These are phyloP conservation scores for Linurgus olivaceus DNA, from an alignment of 2,797 vertebrate genomes.

Conservation along the genomic window DNA sequence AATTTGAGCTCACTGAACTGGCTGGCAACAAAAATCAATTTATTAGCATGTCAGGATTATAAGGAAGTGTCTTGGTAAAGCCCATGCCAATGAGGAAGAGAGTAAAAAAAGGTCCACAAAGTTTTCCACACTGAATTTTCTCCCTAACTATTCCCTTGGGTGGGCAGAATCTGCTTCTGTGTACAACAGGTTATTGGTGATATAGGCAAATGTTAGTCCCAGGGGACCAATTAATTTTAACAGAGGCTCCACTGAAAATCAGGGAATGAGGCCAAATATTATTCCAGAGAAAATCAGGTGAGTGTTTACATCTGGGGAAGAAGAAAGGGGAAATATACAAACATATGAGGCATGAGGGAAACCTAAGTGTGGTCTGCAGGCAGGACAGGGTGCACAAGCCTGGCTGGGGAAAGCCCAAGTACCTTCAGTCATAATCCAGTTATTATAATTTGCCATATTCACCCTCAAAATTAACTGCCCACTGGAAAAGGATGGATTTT, in stretches of 20 bases:
- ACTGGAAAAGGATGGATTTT: not conserved
- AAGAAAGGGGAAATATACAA: not conserved
- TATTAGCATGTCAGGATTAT: not conserved
- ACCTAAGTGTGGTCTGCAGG: not conserved
- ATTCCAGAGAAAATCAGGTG: not conserved
- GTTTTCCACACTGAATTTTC: not conserved
- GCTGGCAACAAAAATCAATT: not conserved
- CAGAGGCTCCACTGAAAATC: not conserved
- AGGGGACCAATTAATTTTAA: constrained; percentile 46
- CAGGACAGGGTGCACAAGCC: not conserved
- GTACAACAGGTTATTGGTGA: constrained; percentile 1
- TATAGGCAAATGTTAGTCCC: not conserved
- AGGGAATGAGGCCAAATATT: not conserved
- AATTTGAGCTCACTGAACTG: not conserved
- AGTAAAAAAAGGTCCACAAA: not conserved
- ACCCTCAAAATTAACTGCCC: not conserved
- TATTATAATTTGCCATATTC: not conserved
- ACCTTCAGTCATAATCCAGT: not conserved
- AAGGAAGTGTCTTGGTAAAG: not conserved
- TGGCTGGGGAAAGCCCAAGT: not conserved
- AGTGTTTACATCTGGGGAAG: not conserved
- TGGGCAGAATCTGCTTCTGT: not conserved
- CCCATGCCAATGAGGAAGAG: not conserved
- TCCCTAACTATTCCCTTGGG: constrained; percentile 24
- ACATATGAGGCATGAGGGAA: not conserved